Evolutionary conservation across 64 coral and sea anemone genomes (phyloP), one percentile per base, ranked within the genome.

Genomic region (Montipora efflorescens): DNA sequence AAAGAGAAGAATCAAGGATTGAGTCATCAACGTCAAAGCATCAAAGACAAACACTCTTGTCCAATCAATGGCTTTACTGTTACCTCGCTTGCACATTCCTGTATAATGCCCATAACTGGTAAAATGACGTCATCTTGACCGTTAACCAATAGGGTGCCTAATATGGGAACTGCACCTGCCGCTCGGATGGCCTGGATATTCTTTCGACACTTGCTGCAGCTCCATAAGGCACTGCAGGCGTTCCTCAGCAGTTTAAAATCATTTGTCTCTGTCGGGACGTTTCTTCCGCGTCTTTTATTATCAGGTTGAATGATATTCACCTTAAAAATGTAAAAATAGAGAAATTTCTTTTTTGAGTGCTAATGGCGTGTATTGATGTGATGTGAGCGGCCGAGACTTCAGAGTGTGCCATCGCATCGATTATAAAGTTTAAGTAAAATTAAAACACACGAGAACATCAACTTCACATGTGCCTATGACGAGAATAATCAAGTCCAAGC

Each of bases 161-260:
- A 77, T 19, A 98, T 84, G 5, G 93, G 87, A 0, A 98, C 76
- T 3, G 96, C 90, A 5, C 90, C 96, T 6, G 94, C 92, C 12
- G 69, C 69, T 12, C 95, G 92, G 48, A 96, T 94, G 48, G 78
- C 88, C 45, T 87, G 87, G 47, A 96, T 87, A 18, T 96, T 96
- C 44, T 91, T 95, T 20, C 28, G 45, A 13, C 87, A 77, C 14
- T 46, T 90, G 62, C 97, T 96, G 48, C 97, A 98, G 83, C 97
- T 98, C 97, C 97, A 98, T 19, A 98, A 82, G 20, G 97, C 97
- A 73, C 82, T 91, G 58, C 97, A 96, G 5, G 83, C 91, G 49
- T 93, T 96, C 13, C 57, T 57, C 43, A 76, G 79, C 14, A 98
- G 79, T 7, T 43, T 64, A 28, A 57, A 77, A 20, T 90, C 77